These are phyloP conservation scores for Odontocolon sp. DNA, from an alignment of 2,888 invertebrate genomes.

Conservation along the genomic window DNA sequence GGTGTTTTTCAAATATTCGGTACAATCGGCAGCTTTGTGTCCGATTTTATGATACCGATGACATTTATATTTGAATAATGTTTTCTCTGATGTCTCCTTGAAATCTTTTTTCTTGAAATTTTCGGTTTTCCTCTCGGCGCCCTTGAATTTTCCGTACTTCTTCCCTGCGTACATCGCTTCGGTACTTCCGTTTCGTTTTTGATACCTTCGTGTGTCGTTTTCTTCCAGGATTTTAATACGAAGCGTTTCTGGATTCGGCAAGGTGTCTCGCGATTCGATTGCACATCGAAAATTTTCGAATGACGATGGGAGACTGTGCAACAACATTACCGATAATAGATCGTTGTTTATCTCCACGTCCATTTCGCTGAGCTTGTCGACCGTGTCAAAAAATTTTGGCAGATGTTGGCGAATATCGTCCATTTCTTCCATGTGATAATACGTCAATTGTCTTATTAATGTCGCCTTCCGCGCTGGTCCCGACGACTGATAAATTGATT, in stretches of 20 bases:
- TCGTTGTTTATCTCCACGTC: constrained; percentile 70
- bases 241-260: constrained; percentile 32
- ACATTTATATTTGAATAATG: background rate
- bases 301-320: constrained; percentile 16
- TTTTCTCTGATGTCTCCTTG: too few relatives aligned
- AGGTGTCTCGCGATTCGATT: constrained; percentile 28
- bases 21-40: background rate
- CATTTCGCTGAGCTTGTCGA: constrained; percentile 73
- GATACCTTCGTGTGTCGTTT: constrained; percentile 3
- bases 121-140: background rate
- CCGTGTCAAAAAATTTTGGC: constrained; percentile 71
- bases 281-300: constrained; percentile 47
- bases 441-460: constrained; percentile 73
- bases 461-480: constrained; percentile 77
- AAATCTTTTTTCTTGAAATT: background rate
- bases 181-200: background rate
- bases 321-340: constrained; percentile 71
- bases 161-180: constrained; percentile 6
- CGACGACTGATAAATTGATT: constrained; percentile 72
- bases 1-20: background rate
- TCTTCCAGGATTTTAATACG: constrained; percentile 19
- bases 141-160: background rate
- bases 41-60: background rate
- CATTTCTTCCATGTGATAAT: constrained; percentile 70
- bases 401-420: constrained; percentile 73